A percentile compares a stretch with the other conserved stretches of the same genome.
Conservation (phyloP, 2,888 invertebrate genomes). For the Crioceris asparagi region DNA sequence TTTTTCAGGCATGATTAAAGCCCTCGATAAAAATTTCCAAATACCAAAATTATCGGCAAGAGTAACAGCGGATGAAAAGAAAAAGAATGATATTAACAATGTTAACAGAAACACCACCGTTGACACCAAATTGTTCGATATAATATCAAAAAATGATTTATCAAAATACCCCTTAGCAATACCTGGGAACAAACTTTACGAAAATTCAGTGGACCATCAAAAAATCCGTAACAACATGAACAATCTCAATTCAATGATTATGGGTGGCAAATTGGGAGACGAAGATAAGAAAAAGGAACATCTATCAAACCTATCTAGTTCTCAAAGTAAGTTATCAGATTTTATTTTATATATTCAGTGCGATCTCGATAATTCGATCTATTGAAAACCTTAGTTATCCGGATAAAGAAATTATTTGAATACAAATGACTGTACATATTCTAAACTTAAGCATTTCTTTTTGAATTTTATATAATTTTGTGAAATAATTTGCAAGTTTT, state of each 20-base stretch:
- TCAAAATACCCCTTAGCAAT: slow-evolving; percentile 31
- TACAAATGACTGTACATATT: no score
- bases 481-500: no score
- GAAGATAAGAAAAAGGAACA: slow-evolving; percentile 29
- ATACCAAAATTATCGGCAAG: slow-evolving; percentile 69
- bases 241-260: slow-evolving; percentile 18
- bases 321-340: slow-evolving; percentile 18
- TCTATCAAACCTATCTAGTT: slow-evolving; percentile 24
- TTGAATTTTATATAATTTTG: no score
- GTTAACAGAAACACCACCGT: slow-evolving; percentile 28
- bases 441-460: no score
- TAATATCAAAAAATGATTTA: slow-evolving; percentile 28
- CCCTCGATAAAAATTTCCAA: slow-evolving; percentile 75
- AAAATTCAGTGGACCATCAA: slow-evolving; percentile 31
- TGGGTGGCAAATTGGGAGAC: slow-evolving; percentile 16
- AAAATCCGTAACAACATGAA: slow-evolving; percentile 33
- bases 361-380: no score
- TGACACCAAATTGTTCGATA: slow-evolving; percentile 33
- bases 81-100: slow-evolving; percentile 23
- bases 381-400: no score
- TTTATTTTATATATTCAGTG: no score
- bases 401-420: no score
- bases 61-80: slow-evolving; percentile 23
- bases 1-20: slow-evolving; percentile 52
- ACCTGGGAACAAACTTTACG: slow-evolving; percentile 30